Evolutionary conservation across 2,888 invertebrate species (phyloP).

Genomic region (Nemapogon koenigi): DNA sequence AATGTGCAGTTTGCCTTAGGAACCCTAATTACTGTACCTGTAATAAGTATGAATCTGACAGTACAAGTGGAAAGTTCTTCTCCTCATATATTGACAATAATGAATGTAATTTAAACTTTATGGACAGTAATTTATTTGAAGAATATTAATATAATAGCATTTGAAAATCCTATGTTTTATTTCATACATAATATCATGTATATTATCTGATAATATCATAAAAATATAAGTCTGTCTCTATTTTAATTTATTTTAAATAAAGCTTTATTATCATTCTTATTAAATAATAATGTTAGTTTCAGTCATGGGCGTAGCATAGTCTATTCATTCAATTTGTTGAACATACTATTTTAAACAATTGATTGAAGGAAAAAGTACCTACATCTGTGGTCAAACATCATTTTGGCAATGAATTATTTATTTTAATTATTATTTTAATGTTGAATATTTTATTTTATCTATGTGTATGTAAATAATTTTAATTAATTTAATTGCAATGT

Average conservation of each 20-base stretch:
- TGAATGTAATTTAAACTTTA: conserved; percentile 39
- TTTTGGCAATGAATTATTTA: too few species aligned
- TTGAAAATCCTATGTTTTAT: neutral
- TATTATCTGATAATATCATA: too few species aligned
- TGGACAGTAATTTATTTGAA: conserved; percentile 47
- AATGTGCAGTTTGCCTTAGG: conserved; percentile 46
- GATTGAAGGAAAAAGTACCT: too few species aligned
- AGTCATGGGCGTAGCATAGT: too few species aligned
- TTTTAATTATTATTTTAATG: too few species aligned
- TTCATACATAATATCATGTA: neutral
- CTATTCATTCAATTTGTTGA: too few species aligned
- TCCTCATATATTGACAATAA: conserved; percentile 31
- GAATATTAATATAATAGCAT: conserved; percentile 9
- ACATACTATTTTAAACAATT: too few species aligned
- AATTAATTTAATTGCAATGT: too few species aligned
- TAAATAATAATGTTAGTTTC: neutral
- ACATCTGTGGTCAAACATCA: too few species aligned
- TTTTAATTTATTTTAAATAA: neutral
- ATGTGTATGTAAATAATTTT: too few species aligned
- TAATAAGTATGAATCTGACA: conserved; percentile 30
- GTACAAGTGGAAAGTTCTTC: conserved; percentile 40
- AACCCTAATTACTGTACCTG: conserved; percentile 46
- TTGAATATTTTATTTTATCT: too few species aligned
- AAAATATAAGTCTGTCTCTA: too few species aligned
- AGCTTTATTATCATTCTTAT: neutral